A percentile compares a stretch with the other conserved stretches of the same genome.
phyloP scores from a whole-genome alignment of 2,888 invertebrate species.

The Hydriomena furcata region DNA sequence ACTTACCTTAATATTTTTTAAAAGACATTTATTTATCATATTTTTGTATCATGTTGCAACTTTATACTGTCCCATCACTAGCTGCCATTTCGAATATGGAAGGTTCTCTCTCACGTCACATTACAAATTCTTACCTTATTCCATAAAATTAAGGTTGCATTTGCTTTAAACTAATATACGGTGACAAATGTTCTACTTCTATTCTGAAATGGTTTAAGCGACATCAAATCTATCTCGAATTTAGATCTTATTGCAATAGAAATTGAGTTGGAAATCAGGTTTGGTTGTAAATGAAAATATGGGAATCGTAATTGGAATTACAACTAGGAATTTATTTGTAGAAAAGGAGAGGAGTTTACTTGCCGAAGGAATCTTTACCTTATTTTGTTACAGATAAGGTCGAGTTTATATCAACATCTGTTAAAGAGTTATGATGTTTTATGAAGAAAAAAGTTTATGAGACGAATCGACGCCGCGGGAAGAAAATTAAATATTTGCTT shows the following conservation, averaged over 20 bases:
- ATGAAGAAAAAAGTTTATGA: background rate
- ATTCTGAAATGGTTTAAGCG: conserved; percentile 8
- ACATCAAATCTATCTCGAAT: background rate
- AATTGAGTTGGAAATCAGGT: background rate
- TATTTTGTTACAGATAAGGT: background rate
- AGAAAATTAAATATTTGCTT: conserved; percentile 2
- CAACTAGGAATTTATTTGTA: conserved; percentile 1
- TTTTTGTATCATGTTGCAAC: too few relatives aligned
- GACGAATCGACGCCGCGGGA: conserved; percentile 1
- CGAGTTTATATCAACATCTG: background rate
- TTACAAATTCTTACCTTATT: conserved; percentile 25
- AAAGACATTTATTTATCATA: too few relatives aligned
- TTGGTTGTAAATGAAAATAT: conserved; percentile 1
- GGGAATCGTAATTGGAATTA: conserved; percentile 7
- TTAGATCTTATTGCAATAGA: background rate
- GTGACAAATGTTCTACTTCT: conserved; percentile 5
- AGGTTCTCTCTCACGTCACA: conserved; percentile 31
- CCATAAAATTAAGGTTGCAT: conserved; percentile 1
- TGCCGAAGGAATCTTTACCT: background rate
- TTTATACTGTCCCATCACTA: conserved; percentile 12
- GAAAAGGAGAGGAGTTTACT: background rate
- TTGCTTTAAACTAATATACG: conserved; percentile 16
- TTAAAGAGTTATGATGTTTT: background rate
- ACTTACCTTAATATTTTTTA: too few relatives aligned
- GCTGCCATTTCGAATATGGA: conserved; percentile 41